Conservation (phyloP, 1,140 invertebrate genomes). For the Drosophila baimaii region DNA sequence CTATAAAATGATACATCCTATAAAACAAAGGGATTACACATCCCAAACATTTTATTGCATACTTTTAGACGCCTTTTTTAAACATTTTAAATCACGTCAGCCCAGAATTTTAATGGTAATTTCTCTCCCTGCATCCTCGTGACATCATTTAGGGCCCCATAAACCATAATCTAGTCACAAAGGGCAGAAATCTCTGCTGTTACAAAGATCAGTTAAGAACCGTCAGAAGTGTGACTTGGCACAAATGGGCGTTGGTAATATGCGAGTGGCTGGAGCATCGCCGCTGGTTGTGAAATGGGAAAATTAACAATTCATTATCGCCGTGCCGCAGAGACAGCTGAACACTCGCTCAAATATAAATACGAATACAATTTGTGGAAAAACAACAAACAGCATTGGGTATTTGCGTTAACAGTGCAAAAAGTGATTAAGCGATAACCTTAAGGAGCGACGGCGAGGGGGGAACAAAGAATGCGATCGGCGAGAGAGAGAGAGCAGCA, state of each 20-base stretch:
- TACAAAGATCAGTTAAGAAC: constrained; percentile 18
- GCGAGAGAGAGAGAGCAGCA: constrained; percentile 8
- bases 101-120: no score
- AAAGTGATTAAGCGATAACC: constrained; percentile 74
- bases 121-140: constrained; percentile 4
- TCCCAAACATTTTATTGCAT: no score
- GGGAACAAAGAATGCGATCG: constrained; percentile 37
- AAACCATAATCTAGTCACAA: constrained; percentile 10
- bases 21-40: no score
- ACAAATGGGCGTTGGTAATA: constrained; percentile 1
- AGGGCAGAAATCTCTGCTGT: not conserved
- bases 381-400: constrained; percentile 66
- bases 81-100: no score
- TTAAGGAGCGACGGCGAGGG: constrained; percentile 23
- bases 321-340: constrained; percentile 24
- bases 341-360: constrained; percentile 30
- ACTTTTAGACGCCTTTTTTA: no score
- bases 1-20: no score
- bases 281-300: constrained; percentile 31
- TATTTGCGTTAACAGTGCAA: constrained; percentile 62
- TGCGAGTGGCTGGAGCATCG: not conserved
- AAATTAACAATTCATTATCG: constrained; percentile 49
- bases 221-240: constrained; percentile 23
- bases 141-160: constrained; percentile 15
- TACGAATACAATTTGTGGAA: constrained; percentile 60